phyloP scores from a whole-genome alignment of 2,888 invertebrate genomes.

The Petrophora chlorosata region DNA sequence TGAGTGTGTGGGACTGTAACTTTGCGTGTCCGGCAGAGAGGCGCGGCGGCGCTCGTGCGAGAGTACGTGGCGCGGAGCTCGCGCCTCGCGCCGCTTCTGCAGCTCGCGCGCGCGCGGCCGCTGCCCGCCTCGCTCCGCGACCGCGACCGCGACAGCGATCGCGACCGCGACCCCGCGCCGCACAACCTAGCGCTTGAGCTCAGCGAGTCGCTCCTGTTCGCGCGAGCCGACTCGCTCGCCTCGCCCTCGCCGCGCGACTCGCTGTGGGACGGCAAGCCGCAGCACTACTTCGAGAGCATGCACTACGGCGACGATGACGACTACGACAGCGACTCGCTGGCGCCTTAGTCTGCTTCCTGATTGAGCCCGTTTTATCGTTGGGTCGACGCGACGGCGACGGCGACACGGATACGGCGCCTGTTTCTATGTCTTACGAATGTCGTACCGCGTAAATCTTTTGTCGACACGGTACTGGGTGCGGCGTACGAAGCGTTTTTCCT shows the following conservation, averaged over 20 bases:
- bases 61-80: slow-evolving; percentile 71
- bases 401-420: no score
- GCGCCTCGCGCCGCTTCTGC: slow-evolving; percentile 62
- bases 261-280: slow-evolving; percentile 81
- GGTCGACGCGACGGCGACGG: no score
- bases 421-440: no score
- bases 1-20: slow-evolving; percentile 5
- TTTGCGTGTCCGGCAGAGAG: slow-evolving; percentile 34
- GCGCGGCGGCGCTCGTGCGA: slow-evolving; percentile 40
- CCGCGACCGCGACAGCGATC: neutral
- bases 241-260: slow-evolving; percentile 64
- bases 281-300: slow-evolving; percentile 88
- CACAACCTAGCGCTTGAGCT: slow-evolving; percentile 65
- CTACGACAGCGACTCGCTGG: slow-evolving; percentile 66
- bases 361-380: no score
- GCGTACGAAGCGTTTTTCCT: no score
- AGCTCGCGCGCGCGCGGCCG: slow-evolving; percentile 40
- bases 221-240: slow-evolving; percentile 64
- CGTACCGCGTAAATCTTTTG: no score
- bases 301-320: slow-evolving; percentile 59
- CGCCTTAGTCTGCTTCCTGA: slow-evolving; percentile 29
- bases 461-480: no score
- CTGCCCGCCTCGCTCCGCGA: neutral
- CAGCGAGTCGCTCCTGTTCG: slow-evolving; percentile 58
- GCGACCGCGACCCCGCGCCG: slow-evolving; percentile 45